Evolutionary conservation across 2,113 vertebrate genomes (phyloP), one percentile per base, ranked within the genome.

Genomic region (Aptenodytes patagonicus): DNA sequence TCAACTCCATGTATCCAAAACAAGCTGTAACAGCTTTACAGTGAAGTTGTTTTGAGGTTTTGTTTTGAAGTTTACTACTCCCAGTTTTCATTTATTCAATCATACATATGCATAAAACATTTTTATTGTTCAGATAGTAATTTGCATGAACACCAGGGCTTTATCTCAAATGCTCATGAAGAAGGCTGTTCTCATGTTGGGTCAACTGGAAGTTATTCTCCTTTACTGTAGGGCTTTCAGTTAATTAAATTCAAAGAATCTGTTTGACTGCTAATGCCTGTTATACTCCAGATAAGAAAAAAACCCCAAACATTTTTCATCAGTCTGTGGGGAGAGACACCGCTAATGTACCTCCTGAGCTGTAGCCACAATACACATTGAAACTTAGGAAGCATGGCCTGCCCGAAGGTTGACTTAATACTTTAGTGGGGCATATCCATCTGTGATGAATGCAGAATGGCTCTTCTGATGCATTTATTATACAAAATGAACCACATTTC

Each of bases 201-300:
- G 87, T 94, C 90, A 95, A 3, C 64, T 94, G 89, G 66, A 97
- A 97, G n/a, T 93, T 95, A 58, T 84, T 87, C 21, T 93, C 31
- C 52, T 55, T 89, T 92, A 87, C 65, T 89, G n/a, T 38, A 75
- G 68, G 76, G 34, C 40, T 96, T 97, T 87, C 40, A 57, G n/a
- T 76, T 95, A 87, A 96, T 92, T 93, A 89, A 92, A 78, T 93
- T 83, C 19, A 91, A 92, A 73, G 7, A 84, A 31, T 89, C 40
- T 87, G 13, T 89, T 96, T 58, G 76, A 31, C 72, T 89, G 17
- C 29, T 90, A 88, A 81, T 87, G 70, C 32, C 79, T 95, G 19
- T 78, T 95, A 55, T 42, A 55, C 5, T 83, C 73, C 76, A 95
- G 83, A 85, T 83, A 87, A 78, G n/a, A 26, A 80, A 82, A 60